Conservation (phyloP, 2,888 invertebrate species). For the Stictocephala bisonia region DNA sequence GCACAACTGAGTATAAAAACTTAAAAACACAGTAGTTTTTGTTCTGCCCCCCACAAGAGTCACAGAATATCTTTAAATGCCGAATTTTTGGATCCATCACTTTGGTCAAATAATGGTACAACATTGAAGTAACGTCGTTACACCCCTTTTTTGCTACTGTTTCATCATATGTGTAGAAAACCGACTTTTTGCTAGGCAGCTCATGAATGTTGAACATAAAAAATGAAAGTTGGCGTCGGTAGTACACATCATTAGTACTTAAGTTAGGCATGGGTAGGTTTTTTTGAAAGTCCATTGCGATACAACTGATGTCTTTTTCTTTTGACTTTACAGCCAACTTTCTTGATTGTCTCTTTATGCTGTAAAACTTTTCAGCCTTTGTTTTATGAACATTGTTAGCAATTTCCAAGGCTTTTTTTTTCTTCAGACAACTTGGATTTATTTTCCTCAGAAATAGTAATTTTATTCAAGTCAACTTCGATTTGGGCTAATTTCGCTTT, state of each 20-base stretch:
- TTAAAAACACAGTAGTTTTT: conserved; percentile 52
- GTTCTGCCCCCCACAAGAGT: conserved; percentile 54
- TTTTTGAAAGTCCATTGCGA: conserved; percentile 50
- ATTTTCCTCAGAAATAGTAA: conserved; percentile 22
- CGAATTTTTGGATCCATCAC: conserved; percentile 44
- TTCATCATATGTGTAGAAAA: conserved; percentile 55
- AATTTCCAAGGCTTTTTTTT: conserved; percentile 17
- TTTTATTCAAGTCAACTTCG: conserved; percentile 12
- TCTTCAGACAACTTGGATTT: conserved; percentile 17
- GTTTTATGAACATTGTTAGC: conserved; percentile 41
- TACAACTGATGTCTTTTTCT: conserved; percentile 39
- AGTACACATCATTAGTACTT: conserved; percentile 49
- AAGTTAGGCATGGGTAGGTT: conserved; percentile 50
- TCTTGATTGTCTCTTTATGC: conserved; percentile 16
- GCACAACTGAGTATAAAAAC: conserved; percentile 48
- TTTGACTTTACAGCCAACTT: conserved; percentile 33
- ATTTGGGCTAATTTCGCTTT: conserved; percentile 33
- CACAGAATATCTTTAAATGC: conserved; percentile 53
- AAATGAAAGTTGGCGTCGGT: conserved; percentile 44
- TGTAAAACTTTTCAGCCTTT: conserved; percentile 50
- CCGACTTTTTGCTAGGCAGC: conserved; percentile 43
- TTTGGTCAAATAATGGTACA: conserved; percentile 52
- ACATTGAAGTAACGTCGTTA: conserved; percentile 51
- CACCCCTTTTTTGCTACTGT: conserved; percentile 53
- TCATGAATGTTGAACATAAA: conserved; percentile 49